phyloP scores from a whole-genome alignment of 2,113 vertebrate genomes.

The Bostrychus sinensis region DNA sequence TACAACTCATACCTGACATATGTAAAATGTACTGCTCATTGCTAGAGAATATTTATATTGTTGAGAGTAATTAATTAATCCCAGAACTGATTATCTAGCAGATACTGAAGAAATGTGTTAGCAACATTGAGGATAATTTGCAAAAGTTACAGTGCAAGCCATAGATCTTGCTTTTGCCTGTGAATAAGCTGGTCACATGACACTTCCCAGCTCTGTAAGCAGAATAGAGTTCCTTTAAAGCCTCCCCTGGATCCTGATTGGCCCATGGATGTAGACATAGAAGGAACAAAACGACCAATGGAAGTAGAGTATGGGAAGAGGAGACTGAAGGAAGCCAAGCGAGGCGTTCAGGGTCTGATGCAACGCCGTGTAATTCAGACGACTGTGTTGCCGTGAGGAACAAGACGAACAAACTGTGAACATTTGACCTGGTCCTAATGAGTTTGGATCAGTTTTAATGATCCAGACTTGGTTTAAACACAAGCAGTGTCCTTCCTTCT shows the following conservation, averaged over 20 bases:
- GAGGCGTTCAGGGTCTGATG: constrained; percentile 62
- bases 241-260: not conserved
- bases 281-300: not conserved
- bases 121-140: too few species aligned
- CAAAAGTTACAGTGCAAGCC: too few species aligned
- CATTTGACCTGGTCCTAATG: not conserved
- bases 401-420: constrained; percentile 23
- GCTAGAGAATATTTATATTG: too few species aligned
- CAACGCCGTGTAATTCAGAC: constrained; percentile 51
- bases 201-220: not conserved
- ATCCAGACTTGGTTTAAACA: not conserved
- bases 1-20: too few species aligned
- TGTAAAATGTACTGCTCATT: too few species aligned
- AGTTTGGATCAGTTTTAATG: not conserved
- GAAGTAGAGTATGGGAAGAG: not conserved
- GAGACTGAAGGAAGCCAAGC: constrained; percentile 29
- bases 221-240: not conserved
- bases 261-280: not conserved
- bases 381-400: not conserved
- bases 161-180: not conserved
- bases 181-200: not conserved
- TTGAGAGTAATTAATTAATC: too few species aligned
- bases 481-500: too few species aligned
- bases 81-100: too few species aligned
- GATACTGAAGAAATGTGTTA: too few species aligned